Base-by-base conservation (phyloP, 2,113 vertebrate species). In the Scartelaos histophorus region DNA sequence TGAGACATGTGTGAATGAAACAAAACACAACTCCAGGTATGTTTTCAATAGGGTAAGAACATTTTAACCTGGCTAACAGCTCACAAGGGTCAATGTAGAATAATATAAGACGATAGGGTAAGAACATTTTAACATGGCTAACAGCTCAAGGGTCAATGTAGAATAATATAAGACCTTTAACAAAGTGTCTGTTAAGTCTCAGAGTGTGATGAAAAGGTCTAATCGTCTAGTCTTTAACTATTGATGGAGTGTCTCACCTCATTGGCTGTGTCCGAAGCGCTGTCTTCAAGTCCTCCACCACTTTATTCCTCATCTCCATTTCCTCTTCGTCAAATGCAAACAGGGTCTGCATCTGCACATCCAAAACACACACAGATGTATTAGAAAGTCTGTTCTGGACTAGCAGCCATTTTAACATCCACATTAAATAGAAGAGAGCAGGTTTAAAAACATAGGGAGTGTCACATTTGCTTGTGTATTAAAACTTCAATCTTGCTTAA, bases 251-350 rank as follows among this genome's bases (percentile, higher is more conserved):
- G 1, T 7, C 76, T 73, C 76, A 98, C 97, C 97, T 98, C 97
- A 99, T 98, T 53, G 97, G 97, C 69, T 99, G 97, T 69, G 97
- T 99, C 61, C 97, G 93, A 45, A 99, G 93, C 6, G 97, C 97
- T 12, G 97, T 99, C 93, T 99, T 99, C 81, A 99, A 93, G 91
- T 97, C 97, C 88, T 98, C 97, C 85, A 99, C 97, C 43, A 97
- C 94, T 88, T 97, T 97, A 90, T 97, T 98, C 91, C 97, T 95
- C 94, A 95, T 95, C 89, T 97, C 96, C 76, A 95, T 98, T 94
- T 98, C 97, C 87, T 98, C 97, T 81, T 99, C 96, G 46, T 98
- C 97, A 3, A 97, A 97, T 13, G 94, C 94, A 49, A 97, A 98
- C 58, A 99, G 87, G 21, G 95, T 97, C 93, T 99, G 97, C 96